These are phyloP conservation scores for Amphiprion percula DNA, from an alignment of 2,113 vertebrate genomes.

Conservation along the genomic window DNA sequence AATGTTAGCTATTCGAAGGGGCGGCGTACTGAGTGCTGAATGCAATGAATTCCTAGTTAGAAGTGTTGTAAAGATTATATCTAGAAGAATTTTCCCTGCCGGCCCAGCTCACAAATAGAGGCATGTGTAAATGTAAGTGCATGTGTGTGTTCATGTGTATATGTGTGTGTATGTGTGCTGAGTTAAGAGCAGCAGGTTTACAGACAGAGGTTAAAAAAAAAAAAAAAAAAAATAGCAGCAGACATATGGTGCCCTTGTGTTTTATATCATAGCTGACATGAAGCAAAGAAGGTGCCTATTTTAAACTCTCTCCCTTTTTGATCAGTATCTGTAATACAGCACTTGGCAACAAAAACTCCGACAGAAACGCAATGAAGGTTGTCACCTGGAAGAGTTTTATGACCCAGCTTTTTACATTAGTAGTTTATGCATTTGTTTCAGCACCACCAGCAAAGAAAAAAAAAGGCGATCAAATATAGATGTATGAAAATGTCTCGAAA, in stretches of 20 bases:
- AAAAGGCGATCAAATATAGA: neutral
- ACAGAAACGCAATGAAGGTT: neutral
- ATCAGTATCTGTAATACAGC: constrained; percentile 11
- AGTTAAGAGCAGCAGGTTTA: constrained; percentile 31
- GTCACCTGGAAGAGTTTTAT: constrained; percentile 22
- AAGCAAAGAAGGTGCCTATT: constrained; percentile 24
- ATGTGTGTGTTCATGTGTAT: constrained; percentile 20
- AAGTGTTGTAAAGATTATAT: constrained; percentile 71
- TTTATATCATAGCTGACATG: constrained; percentile 42
- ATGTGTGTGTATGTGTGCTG: constrained; percentile 6
- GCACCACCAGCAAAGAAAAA: neutral
- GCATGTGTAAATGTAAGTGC: constrained; percentile 11
- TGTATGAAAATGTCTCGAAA: neutral
- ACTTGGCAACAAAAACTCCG: constrained; percentile 15
- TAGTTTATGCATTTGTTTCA: constrained; percentile 16
- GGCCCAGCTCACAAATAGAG: constrained; percentile 29
- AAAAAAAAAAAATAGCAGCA: constrained; percentile 7
- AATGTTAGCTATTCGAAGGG: constrained; percentile 72
- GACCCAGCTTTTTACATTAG: constrained; percentile 13
- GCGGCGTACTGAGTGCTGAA: constrained; percentile 59
- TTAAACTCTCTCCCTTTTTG: constrained; percentile 3
- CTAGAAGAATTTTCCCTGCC: constrained; percentile 29
- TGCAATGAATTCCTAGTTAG: constrained; percentile 73
- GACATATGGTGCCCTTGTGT: constrained; percentile 36
- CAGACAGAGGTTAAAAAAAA: neutral